These are phyloP conservation scores for Gavialis gangeticus DNA, from an alignment of 2,113 vertebrate species.

Conservation along the genomic window DNA sequence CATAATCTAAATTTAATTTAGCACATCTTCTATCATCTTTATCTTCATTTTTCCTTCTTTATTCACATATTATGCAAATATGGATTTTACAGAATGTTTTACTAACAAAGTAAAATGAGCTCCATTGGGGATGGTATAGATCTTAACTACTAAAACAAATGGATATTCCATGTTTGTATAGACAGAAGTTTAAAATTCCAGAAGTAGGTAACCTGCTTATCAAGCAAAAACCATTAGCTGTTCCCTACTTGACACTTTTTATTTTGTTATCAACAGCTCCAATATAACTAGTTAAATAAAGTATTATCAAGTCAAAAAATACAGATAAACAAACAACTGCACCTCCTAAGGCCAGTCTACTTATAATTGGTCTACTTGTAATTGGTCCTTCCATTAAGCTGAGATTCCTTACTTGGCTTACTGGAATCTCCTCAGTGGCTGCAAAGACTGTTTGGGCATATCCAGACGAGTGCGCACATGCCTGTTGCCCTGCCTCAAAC, in stretches of 20 bases:
- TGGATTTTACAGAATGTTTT: neutral
- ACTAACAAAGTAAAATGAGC: neutral
- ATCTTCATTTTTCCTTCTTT: neutral
- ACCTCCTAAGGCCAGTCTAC: too few relatives aligned
- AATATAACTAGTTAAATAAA: neutral
- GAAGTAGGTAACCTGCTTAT: neutral
- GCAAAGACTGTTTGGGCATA: too few relatives aligned
- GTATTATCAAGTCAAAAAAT: neutral
- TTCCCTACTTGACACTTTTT: neutral
- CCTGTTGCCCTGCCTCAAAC: too few relatives aligned
- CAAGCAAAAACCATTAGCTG: neutral
- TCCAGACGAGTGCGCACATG: too few relatives aligned
- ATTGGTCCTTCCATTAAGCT: neutral
- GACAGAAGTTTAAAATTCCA: neutral
- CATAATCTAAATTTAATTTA: conserved; percentile 2
- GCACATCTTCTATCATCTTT: neutral
- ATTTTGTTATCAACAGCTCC: neutral
- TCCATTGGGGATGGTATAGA: neutral
- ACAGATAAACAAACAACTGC: neutral
- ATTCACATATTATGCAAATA: neutral
- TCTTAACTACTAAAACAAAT: neutral
- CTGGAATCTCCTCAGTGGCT: too few relatives aligned
- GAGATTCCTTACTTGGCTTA: too few relatives aligned
- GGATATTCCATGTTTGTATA: neutral
- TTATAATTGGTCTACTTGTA: too few relatives aligned